Evolutionary conservation across 2,888 invertebrate genomes (phyloP).

Genomic region (Acrobeloides nanus): DNA sequence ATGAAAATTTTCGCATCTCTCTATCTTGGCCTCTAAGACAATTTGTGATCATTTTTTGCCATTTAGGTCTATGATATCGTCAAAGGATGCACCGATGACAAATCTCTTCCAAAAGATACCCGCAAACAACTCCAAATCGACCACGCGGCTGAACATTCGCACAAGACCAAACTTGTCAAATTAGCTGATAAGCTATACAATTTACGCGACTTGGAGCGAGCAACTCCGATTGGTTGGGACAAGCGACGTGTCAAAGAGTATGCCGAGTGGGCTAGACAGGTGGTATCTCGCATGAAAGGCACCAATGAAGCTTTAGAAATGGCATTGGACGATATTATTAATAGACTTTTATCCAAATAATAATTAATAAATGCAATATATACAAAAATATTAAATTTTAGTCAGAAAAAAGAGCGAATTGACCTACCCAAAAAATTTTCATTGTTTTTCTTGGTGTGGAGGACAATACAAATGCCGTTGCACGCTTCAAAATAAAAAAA

Average conservation of each 20-base stretch:
- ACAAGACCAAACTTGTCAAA: slow-evolving; percentile 66
- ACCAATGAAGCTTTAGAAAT: slow-evolving; percentile 43
- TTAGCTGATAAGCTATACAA: slow-evolving; percentile 77
- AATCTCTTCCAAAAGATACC: slow-evolving; percentile 63
- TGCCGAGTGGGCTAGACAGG: slow-evolving; percentile 43
- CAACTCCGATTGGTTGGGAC: slow-evolving; percentile 51
- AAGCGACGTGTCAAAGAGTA: slow-evolving; percentile 40
- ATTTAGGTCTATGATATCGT: slow-evolving; percentile 59
- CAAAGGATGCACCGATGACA: slow-evolving; percentile 64
- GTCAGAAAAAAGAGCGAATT: no score
- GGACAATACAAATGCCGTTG: no score
- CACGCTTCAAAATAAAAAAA: no score
- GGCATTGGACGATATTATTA: slow-evolving; percentile 44
- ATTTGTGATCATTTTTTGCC: no score
- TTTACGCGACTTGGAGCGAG: slow-evolving; percentile 65
- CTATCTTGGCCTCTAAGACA: no score
- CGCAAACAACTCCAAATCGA: slow-evolving; percentile 59
- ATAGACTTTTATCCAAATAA: slow-evolving; percentile 24
- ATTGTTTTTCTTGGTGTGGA: no score
- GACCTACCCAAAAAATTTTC: no score
- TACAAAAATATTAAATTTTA: no score
- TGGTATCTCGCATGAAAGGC: slow-evolving; percentile 36
- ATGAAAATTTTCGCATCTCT: no score
- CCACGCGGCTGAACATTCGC: slow-evolving; percentile 31
- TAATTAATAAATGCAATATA: no score